Conservation (phyloP, 2,797 vertebrate genomes). For the Orientallactaga sibirica region DNA sequence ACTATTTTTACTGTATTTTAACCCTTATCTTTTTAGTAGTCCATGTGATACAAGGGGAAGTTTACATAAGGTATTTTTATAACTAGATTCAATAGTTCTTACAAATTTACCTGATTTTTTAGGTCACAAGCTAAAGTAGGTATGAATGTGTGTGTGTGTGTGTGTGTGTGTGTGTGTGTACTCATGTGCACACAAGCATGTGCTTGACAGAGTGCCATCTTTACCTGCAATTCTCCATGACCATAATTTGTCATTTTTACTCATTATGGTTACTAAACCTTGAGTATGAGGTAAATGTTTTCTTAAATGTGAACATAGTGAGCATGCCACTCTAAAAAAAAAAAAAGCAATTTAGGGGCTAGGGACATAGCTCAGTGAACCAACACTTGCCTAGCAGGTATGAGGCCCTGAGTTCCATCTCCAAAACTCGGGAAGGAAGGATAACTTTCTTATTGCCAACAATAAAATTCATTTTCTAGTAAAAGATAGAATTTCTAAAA, state of each 20-base stretch:
- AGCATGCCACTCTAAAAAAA: not conserved
- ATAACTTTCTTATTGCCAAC: not conserved
- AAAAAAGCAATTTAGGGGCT: not conserved
- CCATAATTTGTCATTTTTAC: not conserved
- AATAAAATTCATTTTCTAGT: constrained; percentile 43
- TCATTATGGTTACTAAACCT: not conserved
- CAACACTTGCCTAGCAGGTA: too few species aligned
- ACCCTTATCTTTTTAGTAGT: not conserved
- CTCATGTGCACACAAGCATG: too few species aligned
- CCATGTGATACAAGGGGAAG: not conserved
- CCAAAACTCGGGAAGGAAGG: not conserved
- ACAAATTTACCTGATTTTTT: not conserved
- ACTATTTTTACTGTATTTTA: not conserved
- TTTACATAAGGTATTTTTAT: not conserved
- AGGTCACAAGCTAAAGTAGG: too few species aligned
- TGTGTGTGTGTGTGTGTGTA: too few species aligned
- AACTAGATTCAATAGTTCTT: not conserved
- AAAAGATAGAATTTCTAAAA: constrained; percentile 55
- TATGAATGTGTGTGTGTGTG: too few species aligned
- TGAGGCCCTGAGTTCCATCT: too few species aligned
- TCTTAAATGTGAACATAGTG: not conserved
- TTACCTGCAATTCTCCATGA: not conserved
- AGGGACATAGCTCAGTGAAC: too few species aligned
- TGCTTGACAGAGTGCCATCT: not conserved
- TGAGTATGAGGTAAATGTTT: constrained; percentile 5